These are phyloP conservation scores for Rhogogaster chlorosoma DNA, from an alignment of 2,888 invertebrate genomes.

Conservation along the genomic window DNA sequence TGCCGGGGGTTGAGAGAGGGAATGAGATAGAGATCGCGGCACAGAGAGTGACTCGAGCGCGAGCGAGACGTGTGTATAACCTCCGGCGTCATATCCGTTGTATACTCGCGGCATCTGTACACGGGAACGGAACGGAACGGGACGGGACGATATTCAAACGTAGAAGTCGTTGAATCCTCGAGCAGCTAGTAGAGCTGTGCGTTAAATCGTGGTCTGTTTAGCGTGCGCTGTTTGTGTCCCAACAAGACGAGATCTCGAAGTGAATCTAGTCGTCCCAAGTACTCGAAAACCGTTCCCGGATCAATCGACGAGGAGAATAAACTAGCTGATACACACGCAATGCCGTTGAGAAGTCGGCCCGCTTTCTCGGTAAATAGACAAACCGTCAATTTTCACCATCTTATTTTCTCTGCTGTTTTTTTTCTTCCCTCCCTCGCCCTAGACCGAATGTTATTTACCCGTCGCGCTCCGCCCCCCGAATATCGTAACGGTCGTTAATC, in stretches of 20 bases:
- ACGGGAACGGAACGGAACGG: constrained; percentile 57
- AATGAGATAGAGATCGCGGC: neutral
- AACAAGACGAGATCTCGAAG: neutral
- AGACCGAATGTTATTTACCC: neutral
- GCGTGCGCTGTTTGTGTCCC: neutral
- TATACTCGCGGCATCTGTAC: constrained; percentile 45
- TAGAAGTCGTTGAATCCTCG: constrained; percentile 65
- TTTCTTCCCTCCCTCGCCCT: neutral
- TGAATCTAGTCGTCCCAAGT: neutral
- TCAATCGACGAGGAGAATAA: constrained; percentile 3
- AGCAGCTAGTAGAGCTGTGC: neutral
- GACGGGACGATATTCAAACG: constrained; percentile 68
- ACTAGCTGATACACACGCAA: constrained; percentile 55
- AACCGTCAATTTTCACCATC: neutral
- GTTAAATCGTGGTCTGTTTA: neutral
- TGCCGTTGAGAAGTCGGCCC: constrained; percentile 72
- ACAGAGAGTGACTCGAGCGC: neutral
- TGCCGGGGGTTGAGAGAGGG: neutral
- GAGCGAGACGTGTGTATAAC: neutral
- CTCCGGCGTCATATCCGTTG: neutral
- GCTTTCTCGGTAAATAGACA: constrained; percentile 67
- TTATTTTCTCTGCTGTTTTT: neutral
- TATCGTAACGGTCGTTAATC: neutral
- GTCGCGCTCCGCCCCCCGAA: neutral
- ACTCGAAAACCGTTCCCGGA: neutral